Evolutionary conservation across 92 coral and sea anemone genomes (phyloP), one percentile per base, ranked within the genome.

Genomic region (Zoanthus solanderi): DNA sequence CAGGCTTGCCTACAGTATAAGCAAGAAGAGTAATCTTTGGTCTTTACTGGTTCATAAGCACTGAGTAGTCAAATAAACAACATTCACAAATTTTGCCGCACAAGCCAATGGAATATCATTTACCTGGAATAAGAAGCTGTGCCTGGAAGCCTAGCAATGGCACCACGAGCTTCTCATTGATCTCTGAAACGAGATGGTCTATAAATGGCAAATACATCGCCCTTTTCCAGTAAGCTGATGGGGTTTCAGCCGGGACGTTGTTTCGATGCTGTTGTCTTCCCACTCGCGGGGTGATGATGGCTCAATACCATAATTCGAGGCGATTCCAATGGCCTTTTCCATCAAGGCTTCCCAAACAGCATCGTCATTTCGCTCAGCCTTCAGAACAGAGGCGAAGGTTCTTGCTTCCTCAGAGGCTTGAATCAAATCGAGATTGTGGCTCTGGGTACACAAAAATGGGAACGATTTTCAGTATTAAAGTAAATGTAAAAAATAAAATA

Each of bases 131-230:
- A 83, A 67, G 78, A 60, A 83, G 77, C 87, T 69, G 67, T 44
- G 87, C 87, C 76, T 83, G 87, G 87, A 83, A 83, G 87, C 76
- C 63, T 66, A 60, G 87, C 46, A 66, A 60, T 60, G 86, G 86
- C 74, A 60, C 74, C 74, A 81, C 76, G 56, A 81, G 76, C 74
- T 81, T 81, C 52, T 81, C 74, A 60, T 81, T 60, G 56, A 65
- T 81, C 86, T 81, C 74, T 60, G 74, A 63, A 50, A 58, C 86
- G 76, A 82, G 76, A 79, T 83, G 88, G 66, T 89, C 88, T 57
- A 89, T 31, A 83, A 88, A 88, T 56, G 91, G 88, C 23, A 23
- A 23, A 23, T 23, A 23, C 23, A 23, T 23, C 23, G 23, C 23
- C 23, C 23, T 23, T 23, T 23, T 23, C 23, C 23, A 23, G 23